phyloP scores from a whole-genome alignment of 2,113 vertebrate genomes.

The Oncorhynchus clarkii region DNA sequence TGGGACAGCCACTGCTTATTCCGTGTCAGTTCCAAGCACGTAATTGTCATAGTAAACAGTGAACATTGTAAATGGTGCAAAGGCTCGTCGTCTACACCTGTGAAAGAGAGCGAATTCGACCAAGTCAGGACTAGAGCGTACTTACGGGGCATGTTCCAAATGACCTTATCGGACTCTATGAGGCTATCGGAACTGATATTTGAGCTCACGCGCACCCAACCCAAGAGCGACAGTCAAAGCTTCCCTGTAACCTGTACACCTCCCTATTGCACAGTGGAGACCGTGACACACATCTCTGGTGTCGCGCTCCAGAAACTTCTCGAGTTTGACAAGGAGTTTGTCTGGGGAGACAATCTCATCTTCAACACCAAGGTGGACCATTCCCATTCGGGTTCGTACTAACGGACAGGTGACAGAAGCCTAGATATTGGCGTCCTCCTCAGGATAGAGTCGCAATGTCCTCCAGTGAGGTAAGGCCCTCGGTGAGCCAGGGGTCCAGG shows the following conservation, averaged over 20 bases:
- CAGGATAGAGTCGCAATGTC: not conserved
- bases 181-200: not conserved
- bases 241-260: not conserved
- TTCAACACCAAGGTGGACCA: not conserved
- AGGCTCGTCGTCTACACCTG: not conserved
- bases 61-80: conserved; percentile 3
- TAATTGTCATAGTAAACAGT: not conserved
- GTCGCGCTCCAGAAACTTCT: not conserved
- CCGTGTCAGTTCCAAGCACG: not conserved
- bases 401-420: not conserved
- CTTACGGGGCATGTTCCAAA: not conserved
- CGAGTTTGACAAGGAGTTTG: conserved; percentile 1
- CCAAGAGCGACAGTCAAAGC: conserved; percentile 4
- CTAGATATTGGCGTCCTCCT: not conserved
- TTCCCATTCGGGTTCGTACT: not conserved
- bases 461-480: not conserved
- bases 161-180: not conserved
- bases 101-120: not conserved
- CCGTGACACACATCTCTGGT: conserved; percentile 1
- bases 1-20: not conserved
- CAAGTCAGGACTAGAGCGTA: not conserved
- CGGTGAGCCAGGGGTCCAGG: not conserved
- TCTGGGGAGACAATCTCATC: not conserved
- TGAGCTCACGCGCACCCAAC: not conserved
- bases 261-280: conserved; percentile 3